Percentiles rank a stretch among this genome's conserved stretches.
Evolutionary conservation across 2,888 invertebrate genomes (phyloP).

Genomic region (Bhutanitis thaidina): DNA sequence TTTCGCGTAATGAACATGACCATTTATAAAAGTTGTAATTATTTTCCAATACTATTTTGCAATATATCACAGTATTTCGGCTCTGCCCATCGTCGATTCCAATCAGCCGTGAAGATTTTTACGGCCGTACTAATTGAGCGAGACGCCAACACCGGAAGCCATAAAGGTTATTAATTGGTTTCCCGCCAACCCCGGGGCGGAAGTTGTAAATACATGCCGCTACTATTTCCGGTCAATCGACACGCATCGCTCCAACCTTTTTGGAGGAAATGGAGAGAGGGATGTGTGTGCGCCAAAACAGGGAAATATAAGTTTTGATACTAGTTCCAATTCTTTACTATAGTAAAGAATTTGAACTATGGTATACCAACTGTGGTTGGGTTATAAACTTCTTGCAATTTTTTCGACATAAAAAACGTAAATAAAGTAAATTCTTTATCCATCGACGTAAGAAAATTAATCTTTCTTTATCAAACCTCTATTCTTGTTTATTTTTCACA

Average conservation of each 20-base stretch:
- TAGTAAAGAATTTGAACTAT: no score
- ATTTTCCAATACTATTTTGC: constrained; percentile 4
- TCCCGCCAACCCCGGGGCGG: constrained; percentile 59
- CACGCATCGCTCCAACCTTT: constrained; percentile 54
- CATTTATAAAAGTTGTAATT: constrained; percentile 2
- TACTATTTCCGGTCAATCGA: constrained; percentile 71
- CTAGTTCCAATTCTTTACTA: not conserved
- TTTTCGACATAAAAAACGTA: no score
- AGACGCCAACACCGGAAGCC: constrained; percentile 60
- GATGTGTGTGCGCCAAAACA: constrained; percentile 3
- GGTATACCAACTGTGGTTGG: no score
- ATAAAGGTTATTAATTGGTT: constrained; percentile 78
- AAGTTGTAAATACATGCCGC: constrained; percentile 72
- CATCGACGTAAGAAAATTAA: no score
- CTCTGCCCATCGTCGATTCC: constrained; percentile 35
- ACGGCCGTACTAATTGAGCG: constrained; percentile 69
- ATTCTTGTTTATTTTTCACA: no score
- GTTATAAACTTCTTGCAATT: no score
- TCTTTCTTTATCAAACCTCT: no score
- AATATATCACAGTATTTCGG: not conserved
- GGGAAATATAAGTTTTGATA: not conserved
- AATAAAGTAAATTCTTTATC: no score
- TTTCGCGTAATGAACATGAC: not conserved
- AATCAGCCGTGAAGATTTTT: constrained; percentile 74
- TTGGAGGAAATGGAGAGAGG: constrained; percentile 36